Evolutionary conservation across 2,888 invertebrate species (phyloP).

Genomic region (Ophonus ardosiacus): DNA sequence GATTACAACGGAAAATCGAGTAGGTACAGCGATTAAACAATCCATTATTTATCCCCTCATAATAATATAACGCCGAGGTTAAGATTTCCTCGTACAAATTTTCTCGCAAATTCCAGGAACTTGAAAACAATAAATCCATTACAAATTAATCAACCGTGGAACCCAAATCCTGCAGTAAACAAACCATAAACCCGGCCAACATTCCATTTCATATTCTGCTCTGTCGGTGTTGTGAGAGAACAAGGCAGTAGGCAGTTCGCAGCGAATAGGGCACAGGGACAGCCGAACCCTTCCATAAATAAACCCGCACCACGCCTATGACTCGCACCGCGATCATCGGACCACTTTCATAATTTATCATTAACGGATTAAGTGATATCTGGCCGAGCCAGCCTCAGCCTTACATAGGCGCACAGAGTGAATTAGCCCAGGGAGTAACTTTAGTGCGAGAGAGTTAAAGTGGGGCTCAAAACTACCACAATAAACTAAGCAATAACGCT

Average conservation of each 20-base stretch:
- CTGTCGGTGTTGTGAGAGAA: background rate
- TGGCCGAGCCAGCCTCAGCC: conserved; percentile 63
- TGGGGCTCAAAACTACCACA: background rate
- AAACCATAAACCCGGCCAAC: conserved; percentile 46
- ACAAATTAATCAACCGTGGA: conserved; percentile 42
- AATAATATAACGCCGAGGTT: background rate
- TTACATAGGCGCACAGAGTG: conserved; percentile 7
- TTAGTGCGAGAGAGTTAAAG: background rate
- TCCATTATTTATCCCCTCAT: background rate
- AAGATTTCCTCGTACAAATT: conserved; percentile 22
- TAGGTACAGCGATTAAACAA: background rate
- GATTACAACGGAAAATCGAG: background rate
- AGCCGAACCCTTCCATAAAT: conserved; percentile 36
- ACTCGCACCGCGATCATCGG: conserved; percentile 60
- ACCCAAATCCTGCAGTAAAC: conserved; percentile 40
- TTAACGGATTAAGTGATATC: conserved; percentile 73
- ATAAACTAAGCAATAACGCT: background rate
- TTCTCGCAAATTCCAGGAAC: conserved; percentile 18
- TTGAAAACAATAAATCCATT: conserved; percentile 49
- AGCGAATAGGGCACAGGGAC: conserved; percentile 20
- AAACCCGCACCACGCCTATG: conserved; percentile 39
- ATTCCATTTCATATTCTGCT: conserved; percentile 45
- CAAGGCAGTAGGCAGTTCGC: background rate
- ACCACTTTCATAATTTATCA: conserved; percentile 73
- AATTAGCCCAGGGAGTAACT: conserved; percentile 1